Conservation (phyloP, 2,888 invertebrate species). For the Cosmia trapezina region DNA sequence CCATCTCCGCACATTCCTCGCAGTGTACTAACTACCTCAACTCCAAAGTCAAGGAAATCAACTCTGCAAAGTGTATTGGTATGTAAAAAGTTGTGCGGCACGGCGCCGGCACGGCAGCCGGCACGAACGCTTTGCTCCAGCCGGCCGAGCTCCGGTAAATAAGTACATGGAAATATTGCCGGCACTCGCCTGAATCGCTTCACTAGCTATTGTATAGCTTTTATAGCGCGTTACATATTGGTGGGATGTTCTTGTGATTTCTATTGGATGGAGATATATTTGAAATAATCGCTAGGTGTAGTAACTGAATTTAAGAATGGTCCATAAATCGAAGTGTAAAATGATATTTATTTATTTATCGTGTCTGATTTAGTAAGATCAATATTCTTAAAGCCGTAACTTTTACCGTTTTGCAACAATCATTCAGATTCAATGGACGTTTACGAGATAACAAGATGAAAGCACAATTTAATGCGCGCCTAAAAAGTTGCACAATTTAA, state of each 20-base stretch:
- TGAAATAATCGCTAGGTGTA: not conserved
- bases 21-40: constrained; percentile 33
- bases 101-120: not conserved
- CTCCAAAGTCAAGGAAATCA: constrained; percentile 61
- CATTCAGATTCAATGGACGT: not conserved
- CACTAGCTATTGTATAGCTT: constrained; percentile 11
- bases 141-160: constrained; percentile 46
- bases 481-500: not conserved
- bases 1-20: not conserved
- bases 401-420: not conserved
- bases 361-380: not conserved
- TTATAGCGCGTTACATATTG: constrained; percentile 18
- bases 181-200: constrained; percentile 22
- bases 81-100: constrained; percentile 64
- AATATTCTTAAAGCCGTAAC: not conserved
- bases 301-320: not conserved
- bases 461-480: not conserved
- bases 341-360: not conserved
- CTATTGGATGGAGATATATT: not conserved
- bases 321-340: not conserved
- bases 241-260: not conserved
- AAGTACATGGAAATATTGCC: constrained; percentile 48
- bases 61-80: constrained; percentile 65
- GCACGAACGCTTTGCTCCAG: constrained; percentile 58
- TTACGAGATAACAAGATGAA: not conserved